These are phyloP conservation scores for Carassius carassius DNA, from an alignment of 2,113 vertebrate species.

Conservation along the genomic window DNA sequence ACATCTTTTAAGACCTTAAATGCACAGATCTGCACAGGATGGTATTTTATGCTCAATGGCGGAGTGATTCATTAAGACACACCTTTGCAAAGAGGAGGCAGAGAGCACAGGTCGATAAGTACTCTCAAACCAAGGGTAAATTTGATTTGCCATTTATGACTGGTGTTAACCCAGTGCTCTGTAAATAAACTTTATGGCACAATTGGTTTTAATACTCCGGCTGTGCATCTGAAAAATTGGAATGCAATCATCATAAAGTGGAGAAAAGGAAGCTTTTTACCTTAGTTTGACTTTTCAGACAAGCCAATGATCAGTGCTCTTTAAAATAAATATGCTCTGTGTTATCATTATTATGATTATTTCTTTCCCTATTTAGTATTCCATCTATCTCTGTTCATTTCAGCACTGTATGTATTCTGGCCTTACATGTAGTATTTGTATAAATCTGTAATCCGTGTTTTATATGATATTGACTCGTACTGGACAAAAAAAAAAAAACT, in stretches of 20 bases:
- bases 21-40: slow-evolving; percentile 40
- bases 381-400: too few species aligned
- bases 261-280: neutral
- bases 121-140: slow-evolving; percentile 57
- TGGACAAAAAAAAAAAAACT: too few species aligned
- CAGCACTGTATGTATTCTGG: too few species aligned
- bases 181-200: slow-evolving; percentile 61
- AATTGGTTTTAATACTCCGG: slow-evolving; percentile 49
- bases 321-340: too few species aligned
- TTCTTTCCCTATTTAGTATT: too few species aligned
- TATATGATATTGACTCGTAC: too few species aligned
- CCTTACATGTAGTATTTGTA: too few species aligned
- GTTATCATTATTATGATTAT: too few species aligned
- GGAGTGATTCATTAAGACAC: slow-evolving; percentile 53
- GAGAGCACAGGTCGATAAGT: slow-evolving; percentile 48
- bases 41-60: slow-evolving; percentile 53
- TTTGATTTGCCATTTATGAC: slow-evolving; percentile 60
- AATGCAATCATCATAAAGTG: slow-evolving; percentile 19
- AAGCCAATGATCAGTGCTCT: slow-evolving; percentile 21
- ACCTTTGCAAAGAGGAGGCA: slow-evolving; percentile 26
- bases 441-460: too few species aligned
- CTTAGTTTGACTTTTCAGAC: slow-evolving; percentile 43
- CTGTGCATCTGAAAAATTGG: slow-evolving; percentile 42
- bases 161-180: slow-evolving; percentile 56
- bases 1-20: slow-evolving; percentile 50